A percentile compares a stretch with the other conserved stretches of the same genome.
Evolutionary conservation across 2,797 vertebrate genomes (phyloP).

Genomic region (Amblyopsis hoosieri): DNA sequence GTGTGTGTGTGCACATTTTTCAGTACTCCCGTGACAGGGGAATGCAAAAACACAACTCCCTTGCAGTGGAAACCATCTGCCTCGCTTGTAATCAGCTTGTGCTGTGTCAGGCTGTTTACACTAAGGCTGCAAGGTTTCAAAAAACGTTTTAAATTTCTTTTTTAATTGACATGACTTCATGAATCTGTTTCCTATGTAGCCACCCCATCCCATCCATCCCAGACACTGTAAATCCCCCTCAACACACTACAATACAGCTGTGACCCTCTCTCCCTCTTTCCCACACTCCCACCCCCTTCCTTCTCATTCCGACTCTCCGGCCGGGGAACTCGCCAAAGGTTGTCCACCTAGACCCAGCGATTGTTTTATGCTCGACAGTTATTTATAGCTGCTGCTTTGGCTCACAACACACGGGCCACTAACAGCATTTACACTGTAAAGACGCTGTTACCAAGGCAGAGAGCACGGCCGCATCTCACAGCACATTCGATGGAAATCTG

Average conservation of each 20-base stretch:
- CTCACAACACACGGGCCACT: no score
- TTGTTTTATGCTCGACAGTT: no score
- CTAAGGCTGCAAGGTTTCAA: slow-evolving; percentile 44
- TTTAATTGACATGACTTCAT: slow-evolving; percentile 38
- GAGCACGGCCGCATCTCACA: no score
- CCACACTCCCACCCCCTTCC: no score
- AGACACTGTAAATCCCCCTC: slow-evolving; percentile 22
- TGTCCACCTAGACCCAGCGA: slow-evolving; percentile 4
- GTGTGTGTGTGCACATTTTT: slow-evolving; percentile 32
- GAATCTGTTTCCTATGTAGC: slow-evolving; percentile 57
- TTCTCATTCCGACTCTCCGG: no score
- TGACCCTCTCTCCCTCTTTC: no score
- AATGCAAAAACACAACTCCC: slow-evolving; percentile 73
- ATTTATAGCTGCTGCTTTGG: no score
- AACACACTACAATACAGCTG: slow-evolving; percentile 23
- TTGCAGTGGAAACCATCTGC: slow-evolving; percentile 64
- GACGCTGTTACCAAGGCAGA: no score
- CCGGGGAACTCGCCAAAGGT: neutral
- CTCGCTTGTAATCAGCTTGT: slow-evolving; percentile 63
- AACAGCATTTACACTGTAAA: no score
- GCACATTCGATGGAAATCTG: no score
- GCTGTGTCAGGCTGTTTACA: slow-evolving; percentile 73
- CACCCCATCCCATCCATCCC: neutral
- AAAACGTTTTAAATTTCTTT: slow-evolving; percentile 1
- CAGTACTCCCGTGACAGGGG: slow-evolving; percentile 56